These are phyloP conservation scores for Sebastes kiyomatsui DNA, from an alignment of 2,797 vertebrate genomes.

Conservation along the genomic window DNA sequence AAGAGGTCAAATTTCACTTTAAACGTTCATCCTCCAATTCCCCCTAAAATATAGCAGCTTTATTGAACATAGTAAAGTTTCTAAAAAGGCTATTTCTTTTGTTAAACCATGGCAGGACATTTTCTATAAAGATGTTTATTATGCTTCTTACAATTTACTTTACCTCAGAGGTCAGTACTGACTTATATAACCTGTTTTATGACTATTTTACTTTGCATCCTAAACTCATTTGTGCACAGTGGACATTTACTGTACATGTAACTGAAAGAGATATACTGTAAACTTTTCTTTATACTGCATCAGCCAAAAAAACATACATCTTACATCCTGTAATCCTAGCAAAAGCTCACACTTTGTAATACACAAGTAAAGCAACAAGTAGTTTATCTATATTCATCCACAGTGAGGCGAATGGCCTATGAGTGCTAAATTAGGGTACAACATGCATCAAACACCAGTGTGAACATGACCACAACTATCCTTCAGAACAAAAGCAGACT, in stretches of 20 bases:
- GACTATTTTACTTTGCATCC: not conserved
- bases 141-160: not conserved
- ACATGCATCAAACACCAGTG: not conserved
- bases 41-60: not conserved
- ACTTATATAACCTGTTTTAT: not conserved
- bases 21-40: not conserved
- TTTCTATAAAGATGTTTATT: not conserved
- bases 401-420: not conserved
- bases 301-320: not conserved
- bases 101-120: not conserved
- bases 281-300: not conserved
- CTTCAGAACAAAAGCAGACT: not conserved
- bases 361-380: not conserved
- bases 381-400: not conserved
- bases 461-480: not conserved
- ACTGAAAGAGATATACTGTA: not conserved
- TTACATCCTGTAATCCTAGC: not conserved
- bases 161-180: not conserved
- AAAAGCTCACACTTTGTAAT: not conserved
- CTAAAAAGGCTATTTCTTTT: not conserved
- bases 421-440: not conserved
- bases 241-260: not conserved
- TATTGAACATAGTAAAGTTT: not conserved
- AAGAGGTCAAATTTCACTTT: not conserved
- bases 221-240: not conserved